phyloP scores from a whole-genome alignment of 2,888 invertebrate genomes.

The Stenichneumon culpator region DNA sequence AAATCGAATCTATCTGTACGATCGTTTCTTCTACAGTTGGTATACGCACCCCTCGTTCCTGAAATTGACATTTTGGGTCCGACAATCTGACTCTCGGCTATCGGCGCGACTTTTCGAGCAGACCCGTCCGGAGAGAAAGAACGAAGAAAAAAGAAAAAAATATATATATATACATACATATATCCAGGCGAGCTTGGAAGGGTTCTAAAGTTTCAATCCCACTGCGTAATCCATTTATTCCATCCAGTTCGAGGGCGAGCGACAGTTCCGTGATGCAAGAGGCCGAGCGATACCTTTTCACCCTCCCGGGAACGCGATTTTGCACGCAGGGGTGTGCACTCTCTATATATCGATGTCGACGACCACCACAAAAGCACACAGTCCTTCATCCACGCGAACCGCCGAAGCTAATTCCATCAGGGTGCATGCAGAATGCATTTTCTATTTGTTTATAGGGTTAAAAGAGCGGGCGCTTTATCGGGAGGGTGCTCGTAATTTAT shows the following conservation, averaged over 20 bases:
- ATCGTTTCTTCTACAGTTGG: slow-evolving; percentile 40
- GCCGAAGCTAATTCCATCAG: slow-evolving; percentile 19
- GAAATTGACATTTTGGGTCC: slow-evolving; percentile 59
- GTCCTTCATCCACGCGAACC: slow-evolving; percentile 6
- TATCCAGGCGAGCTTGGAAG: slow-evolving; percentile 39
- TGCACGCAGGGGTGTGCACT: slow-evolving; percentile 31
- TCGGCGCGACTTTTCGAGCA: slow-evolving; percentile 18
- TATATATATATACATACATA: neutral
- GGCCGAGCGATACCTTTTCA: slow-evolving; percentile 53
- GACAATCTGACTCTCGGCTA: slow-evolving; percentile 43
- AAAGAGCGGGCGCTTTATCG: slow-evolving; percentile 8
- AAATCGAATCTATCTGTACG: slow-evolving; percentile 57
- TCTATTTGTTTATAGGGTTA: neutral
- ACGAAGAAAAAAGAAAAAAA: slow-evolving; percentile 47
- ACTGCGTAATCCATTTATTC: slow-evolving; percentile 68
- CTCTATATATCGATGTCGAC: slow-evolving; percentile 23
- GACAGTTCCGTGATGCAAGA: slow-evolving; percentile 18
- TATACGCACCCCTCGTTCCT: slow-evolving; percentile 14
- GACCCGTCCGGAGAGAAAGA: slow-evolving; percentile 11
- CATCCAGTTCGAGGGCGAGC: slow-evolving; percentile 58
- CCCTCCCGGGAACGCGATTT: slow-evolving; percentile 48
- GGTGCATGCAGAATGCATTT: slow-evolving; percentile 17
- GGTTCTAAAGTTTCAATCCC: slow-evolving; percentile 67
- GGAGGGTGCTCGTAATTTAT: slow-evolving; percentile 34
- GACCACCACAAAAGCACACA: slow-evolving; percentile 32